A percentile compares a stretch with the other conserved stretches of the same genome.
These are phyloP conservation scores for Malurus cyaneus DNA, from an alignment of 2,113 vertebrate species.

Conservation along the genomic window DNA sequence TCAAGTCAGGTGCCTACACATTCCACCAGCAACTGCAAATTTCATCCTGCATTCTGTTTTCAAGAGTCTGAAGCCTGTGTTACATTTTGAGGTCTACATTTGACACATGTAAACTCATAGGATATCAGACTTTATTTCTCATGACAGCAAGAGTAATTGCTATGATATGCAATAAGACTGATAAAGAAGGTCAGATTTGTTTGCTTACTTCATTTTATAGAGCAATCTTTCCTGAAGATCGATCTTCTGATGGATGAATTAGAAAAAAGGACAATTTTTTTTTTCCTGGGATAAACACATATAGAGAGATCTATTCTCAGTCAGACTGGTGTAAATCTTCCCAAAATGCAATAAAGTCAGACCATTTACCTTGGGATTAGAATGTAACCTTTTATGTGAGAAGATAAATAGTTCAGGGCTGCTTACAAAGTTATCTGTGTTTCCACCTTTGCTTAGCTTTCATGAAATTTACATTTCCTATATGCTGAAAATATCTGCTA, in stretches of 20 bases:
- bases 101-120: background rate
- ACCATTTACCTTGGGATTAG: background rate
- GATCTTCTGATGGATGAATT: background rate
- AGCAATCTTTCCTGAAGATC: background rate
- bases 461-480: background rate
- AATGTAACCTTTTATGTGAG: background rate
- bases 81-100: background rate
- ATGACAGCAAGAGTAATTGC: conserved; percentile 36
- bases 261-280: background rate
- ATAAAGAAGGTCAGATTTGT: background rate
- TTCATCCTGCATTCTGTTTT: background rate
- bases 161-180: background rate
- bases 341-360: background rate
- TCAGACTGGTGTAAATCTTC: background rate
- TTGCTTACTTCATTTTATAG: background rate
- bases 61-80: background rate
- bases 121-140: conserved; percentile 6
- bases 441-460: background rate
- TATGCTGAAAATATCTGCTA: background rate
- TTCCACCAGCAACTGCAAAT: background rate
- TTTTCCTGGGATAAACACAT: background rate
- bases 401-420: background rate
- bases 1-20: background rate
- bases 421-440: background rate
- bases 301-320: background rate